A percentile compares a stretch with the other conserved stretches of the same genome.
Conservation (phyloP, 2,113 vertebrate genomes). For the Ifrita kowaldi region DNA sequence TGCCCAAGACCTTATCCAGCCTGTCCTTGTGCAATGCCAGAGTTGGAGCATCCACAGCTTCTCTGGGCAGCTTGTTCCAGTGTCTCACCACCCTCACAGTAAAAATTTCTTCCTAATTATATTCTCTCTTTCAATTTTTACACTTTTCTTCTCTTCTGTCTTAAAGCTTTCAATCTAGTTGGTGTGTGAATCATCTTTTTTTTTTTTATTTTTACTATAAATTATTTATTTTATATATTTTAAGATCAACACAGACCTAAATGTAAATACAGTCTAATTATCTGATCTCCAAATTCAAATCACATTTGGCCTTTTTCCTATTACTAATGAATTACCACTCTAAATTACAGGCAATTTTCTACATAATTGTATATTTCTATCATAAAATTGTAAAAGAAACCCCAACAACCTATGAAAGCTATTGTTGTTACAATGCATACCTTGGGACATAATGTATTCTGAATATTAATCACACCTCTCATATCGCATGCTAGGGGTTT, state of each 20-base stretch:
- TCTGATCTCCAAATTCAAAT: background rate
- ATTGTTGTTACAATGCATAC: background rate
- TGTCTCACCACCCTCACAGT: background rate
- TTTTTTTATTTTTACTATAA: background rate
- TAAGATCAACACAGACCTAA: background rate
- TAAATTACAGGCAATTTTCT: background rate
- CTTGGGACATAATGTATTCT: background rate
- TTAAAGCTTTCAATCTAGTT: conserved; percentile 9
- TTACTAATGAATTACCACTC: background rate
- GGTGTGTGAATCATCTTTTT: background rate
- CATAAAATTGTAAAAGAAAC: background rate
- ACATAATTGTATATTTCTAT: background rate
- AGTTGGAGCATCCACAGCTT: background rate
- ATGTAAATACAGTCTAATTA: background rate
- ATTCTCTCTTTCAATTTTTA: background rate
- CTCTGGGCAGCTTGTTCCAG: background rate
- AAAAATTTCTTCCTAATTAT: background rate
- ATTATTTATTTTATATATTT: background rate
- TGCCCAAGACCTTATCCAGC: background rate
- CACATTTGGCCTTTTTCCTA: background rate
- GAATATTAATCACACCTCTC: background rate
- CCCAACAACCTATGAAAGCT: background rate
- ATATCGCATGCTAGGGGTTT: background rate
- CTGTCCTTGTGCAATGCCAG: background rate
- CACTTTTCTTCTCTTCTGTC: too few species aligned